phyloP scores from a whole-genome alignment of 64 coral and sea anemone genomes.

The Orbicella faveolata region DNA sequence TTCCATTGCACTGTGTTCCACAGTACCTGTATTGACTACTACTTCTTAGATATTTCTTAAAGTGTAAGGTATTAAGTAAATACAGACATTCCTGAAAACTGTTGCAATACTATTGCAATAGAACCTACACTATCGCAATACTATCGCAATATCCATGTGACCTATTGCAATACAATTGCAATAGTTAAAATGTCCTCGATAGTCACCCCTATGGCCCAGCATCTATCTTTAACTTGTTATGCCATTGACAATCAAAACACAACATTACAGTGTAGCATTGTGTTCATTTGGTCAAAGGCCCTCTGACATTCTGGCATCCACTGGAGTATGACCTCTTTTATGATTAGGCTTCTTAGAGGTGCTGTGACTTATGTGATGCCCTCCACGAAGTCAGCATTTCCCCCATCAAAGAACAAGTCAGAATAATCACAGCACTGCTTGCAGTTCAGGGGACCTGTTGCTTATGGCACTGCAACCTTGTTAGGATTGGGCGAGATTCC shows the following conservation, averaged over 20 bases:
- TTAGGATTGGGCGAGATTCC: too few relatives aligned
- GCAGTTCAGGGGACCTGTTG: too few relatives aligned
- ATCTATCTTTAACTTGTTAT: too few relatives aligned
- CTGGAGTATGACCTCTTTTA: background rate
- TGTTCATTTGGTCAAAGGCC: background rate
- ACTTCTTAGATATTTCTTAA: background rate
- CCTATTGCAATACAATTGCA: too few relatives aligned
- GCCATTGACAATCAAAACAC: background rate
- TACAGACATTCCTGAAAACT: background rate
- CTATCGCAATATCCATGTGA: background rate
- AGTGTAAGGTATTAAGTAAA: background rate
- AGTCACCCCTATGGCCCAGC: too few relatives aligned
- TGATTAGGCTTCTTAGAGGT: constrained; percentile 1
- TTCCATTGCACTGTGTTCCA: background rate
- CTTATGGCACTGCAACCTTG: too few relatives aligned
- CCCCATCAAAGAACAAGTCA: too few relatives aligned
- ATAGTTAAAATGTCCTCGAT: too few relatives aligned
- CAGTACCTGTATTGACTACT: background rate
- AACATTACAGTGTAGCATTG: background rate
- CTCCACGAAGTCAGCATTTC: too few relatives aligned
- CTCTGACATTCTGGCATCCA: background rate
- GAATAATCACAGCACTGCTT: too few relatives aligned
- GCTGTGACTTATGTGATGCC: background rate
- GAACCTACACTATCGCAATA: background rate
- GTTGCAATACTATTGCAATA: background rate